Evolutionary conservation across 2,797 vertebrate species (phyloP), one percentile per base, ranked within the genome.

Genomic region (Meriones psammophilus): DNA sequence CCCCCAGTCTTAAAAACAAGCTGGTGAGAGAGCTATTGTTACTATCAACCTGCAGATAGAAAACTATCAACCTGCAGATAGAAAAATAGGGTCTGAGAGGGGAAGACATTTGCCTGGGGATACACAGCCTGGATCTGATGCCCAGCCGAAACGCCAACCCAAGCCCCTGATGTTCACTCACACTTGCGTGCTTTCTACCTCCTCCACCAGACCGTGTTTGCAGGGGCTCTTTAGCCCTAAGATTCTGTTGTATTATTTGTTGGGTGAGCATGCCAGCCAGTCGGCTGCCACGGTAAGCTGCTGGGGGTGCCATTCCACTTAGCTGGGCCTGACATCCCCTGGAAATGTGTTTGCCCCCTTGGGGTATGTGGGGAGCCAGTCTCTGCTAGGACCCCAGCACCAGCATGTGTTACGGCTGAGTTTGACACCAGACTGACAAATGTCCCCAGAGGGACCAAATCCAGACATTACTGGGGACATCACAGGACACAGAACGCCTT

Each of bases 1-100:
- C 64, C 30, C 15, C 86, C 66, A 2, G 0, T 80, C 92, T 94
- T 93, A 42, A 79, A 71, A 95, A 92, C 97, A 97, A 42, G 92
- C 62, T 64, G 3, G 28, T 1, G 39, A 77, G 92, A 73, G 73
- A 71, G 86, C 81, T 66, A 4, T 42, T 77, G 91, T 87, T 24
- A 1, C 26, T 39, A 5, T 69, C 28, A 8, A 28, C 54, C 36
- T n/a, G 17, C 42, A 36, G 54, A 20, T 77, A 42, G 39, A 56
- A 71, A 86, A 50, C 50, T 50, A 5, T 69, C 28, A 8, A 24
- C 46, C 36, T n/a, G 17, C 42, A 36, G 54, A 20, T 77, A 42
- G 39, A 56, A 71, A 86, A 50, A 9, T 2, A 33, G 86, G 30
- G 54, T 68, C 96, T 54, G 94, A 95, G 95, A 95, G 84, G 83